Percentiles rank a stretch among this genome's conserved stretches.
These are phyloP conservation scores for Melanostoma scalare DNA, from an alignment of 2,888 invertebrate species.

Conservation along the genomic window DNA sequence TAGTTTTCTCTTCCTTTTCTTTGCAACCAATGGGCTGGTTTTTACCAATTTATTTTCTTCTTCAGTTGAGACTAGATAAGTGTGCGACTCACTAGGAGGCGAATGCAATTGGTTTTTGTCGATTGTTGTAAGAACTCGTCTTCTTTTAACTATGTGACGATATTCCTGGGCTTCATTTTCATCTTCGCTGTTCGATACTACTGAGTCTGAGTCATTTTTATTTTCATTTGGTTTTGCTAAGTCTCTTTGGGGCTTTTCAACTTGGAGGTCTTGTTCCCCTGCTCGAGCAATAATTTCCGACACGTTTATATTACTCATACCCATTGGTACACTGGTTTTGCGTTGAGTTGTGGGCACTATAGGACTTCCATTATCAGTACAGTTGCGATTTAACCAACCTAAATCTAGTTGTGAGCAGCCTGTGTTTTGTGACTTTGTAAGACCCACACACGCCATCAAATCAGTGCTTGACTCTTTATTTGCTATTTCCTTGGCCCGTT, in stretches of 20 bases:
- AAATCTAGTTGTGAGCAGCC: constrained; percentile 80
- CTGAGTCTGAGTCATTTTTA: constrained; percentile 86
- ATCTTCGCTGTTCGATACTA: constrained; percentile 87
- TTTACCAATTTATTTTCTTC: not conserved
- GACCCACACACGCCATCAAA: constrained; percentile 46
- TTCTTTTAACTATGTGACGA: constrained; percentile 85
- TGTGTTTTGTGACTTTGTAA: constrained; percentile 65
- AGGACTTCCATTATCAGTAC: constrained; percentile 59
- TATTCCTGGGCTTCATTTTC: constrained; percentile 82
- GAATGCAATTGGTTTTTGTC: constrained; percentile 27
- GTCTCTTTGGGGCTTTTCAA: not conserved
- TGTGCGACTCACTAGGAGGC: no score
- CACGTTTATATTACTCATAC: constrained; percentile 79
- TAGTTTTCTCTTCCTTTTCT: constrained; percentile 34
- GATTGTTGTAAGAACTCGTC: constrained; percentile 79
- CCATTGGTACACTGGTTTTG: constrained; percentile 31
- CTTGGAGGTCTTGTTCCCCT: constrained; percentile 5
- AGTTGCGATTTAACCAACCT: constrained; percentile 84
- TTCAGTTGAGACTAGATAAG: not conserved
- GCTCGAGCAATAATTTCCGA: constrained; percentile 72
- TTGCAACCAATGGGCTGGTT: constrained; percentile 19
- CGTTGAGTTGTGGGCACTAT: not conserved
- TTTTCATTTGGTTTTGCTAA: not conserved
- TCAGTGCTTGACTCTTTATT: constrained; percentile 46
- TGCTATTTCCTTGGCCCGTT: constrained; percentile 77